These are phyloP conservation scores for Limnephilus rhombicus DNA, from an alignment of 2,888 invertebrate species.

Conservation along the genomic window DNA sequence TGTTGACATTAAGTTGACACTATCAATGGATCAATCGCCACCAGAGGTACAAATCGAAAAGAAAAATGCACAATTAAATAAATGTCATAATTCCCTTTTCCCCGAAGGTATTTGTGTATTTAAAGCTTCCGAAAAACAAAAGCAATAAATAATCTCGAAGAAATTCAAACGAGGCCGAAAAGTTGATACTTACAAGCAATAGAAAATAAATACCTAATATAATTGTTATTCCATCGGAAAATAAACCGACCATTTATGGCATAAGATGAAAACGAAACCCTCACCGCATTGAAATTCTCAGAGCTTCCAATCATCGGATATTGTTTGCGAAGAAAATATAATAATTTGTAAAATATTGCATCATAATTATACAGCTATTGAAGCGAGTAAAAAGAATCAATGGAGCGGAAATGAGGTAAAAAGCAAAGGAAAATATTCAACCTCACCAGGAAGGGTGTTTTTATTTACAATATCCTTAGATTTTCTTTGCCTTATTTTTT, in stretches of 20 bases:
- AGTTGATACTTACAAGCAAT: neutral
- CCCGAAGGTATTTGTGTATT: no score
- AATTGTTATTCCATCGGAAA: neutral
- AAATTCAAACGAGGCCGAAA: neutral
- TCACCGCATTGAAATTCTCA: neutral
- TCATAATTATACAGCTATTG: neutral
- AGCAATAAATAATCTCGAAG: neutral
- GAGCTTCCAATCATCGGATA: neutral
- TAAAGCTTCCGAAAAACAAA: neutral
- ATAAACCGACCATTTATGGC: neutral
- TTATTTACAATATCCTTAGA: neutral
- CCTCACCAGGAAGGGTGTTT: neutral
- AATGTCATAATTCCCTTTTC: no score
- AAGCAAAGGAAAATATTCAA: neutral
- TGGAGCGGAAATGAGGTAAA: neutral
- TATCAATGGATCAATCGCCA: no score
- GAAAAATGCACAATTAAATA: no score
- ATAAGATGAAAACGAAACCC: neutral
- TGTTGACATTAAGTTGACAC: no score
- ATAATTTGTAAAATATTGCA: neutral
- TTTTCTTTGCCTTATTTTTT: neutral
- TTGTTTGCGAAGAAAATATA: neutral
- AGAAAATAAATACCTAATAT: neutral
- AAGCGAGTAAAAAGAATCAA: neutral
- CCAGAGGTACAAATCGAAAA: no score